These are phyloP conservation scores for Hoplostethus mediterraneus DNA, from an alignment of 2,797 vertebrate genomes.

Conservation along the genomic window DNA sequence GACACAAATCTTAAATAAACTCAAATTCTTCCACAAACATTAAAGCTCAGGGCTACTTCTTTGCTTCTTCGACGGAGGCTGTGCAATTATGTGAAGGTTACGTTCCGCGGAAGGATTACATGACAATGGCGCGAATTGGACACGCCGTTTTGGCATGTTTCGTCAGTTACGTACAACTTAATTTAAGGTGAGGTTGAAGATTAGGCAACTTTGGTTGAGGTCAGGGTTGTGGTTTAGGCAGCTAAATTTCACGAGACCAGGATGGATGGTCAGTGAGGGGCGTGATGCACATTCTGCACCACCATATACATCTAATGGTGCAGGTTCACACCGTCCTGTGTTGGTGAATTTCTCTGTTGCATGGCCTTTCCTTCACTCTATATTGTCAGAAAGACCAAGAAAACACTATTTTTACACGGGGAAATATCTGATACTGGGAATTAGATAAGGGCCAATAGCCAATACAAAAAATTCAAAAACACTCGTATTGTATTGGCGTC, in stretches of 20 bases:
- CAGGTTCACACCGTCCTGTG: too few relatives aligned
- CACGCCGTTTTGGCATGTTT: not conserved
- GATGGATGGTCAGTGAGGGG: not conserved
- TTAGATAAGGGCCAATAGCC: not conserved
- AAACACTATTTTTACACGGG: not conserved
- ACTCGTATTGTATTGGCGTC: too few relatives aligned
- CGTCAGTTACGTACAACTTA: not conserved
- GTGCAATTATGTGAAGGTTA: not conserved
- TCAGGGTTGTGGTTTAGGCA: not conserved
- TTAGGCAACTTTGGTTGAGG: not conserved
- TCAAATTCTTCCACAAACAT: not conserved
- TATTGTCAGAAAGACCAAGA: not conserved
- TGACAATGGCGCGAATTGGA: not conserved
- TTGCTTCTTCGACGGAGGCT: not conserved
- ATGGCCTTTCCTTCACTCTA: too few relatives aligned
- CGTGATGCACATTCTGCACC: too few relatives aligned
- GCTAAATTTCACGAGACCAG: too few relatives aligned
- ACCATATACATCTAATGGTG: too few relatives aligned
- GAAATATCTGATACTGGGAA: not conserved
- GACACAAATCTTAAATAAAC: constrained; percentile 4
- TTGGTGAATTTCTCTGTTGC: too few relatives aligned
- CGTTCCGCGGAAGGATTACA: not conserved
- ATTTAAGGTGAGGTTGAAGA: not conserved
- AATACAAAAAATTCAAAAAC: not conserved
- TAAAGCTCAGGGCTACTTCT: constrained; percentile 29